Evolutionary conservation across 2,888 invertebrate species (phyloP).

Genomic region (Conops quadrifasciatus): DNA sequence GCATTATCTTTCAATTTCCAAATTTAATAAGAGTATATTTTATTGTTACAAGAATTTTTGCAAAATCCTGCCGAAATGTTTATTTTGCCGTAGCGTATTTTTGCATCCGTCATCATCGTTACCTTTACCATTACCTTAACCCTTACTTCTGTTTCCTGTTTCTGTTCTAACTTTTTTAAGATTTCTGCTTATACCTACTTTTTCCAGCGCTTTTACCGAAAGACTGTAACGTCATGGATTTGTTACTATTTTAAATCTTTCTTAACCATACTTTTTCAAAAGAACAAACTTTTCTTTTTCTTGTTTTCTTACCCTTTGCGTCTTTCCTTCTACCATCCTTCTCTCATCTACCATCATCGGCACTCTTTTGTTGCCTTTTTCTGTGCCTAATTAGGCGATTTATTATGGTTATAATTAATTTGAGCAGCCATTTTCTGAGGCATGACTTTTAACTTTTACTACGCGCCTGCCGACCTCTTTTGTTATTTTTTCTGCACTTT

Average conservation of each 20-base stretch:
- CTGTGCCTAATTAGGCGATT: conserved; percentile 62
- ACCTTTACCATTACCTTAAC: too few relatives aligned
- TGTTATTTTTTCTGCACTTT: not conserved
- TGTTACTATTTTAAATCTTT: not conserved
- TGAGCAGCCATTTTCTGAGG: conserved; percentile 39
- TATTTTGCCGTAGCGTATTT: too few relatives aligned
- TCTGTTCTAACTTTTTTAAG: not conserved
- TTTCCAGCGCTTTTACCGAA: too few relatives aligned
- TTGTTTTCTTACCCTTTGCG: conserved; percentile 4
- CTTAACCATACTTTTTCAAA: not conserved
- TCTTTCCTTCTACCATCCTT: not conserved
- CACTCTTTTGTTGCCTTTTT: conserved; percentile 36
- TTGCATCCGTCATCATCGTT: too few relatives aligned
- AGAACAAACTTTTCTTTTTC: not conserved
- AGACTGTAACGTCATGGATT: not conserved
- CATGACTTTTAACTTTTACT: conserved; percentile 30
- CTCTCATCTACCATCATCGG: too few relatives aligned
- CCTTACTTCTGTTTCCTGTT: not conserved
- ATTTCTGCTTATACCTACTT: too few relatives aligned
- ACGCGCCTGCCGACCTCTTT: conserved; percentile 18
- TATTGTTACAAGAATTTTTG: too few relatives aligned
- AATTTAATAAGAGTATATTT: too few relatives aligned
- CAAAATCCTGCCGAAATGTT: too few relatives aligned
- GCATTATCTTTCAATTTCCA: too few relatives aligned
- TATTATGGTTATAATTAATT: conserved; percentile 65